These are phyloP conservation scores for Lycocorax pyrrhopterus DNA, from an alignment of 2,113 vertebrate genomes.

Conservation along the genomic window DNA sequence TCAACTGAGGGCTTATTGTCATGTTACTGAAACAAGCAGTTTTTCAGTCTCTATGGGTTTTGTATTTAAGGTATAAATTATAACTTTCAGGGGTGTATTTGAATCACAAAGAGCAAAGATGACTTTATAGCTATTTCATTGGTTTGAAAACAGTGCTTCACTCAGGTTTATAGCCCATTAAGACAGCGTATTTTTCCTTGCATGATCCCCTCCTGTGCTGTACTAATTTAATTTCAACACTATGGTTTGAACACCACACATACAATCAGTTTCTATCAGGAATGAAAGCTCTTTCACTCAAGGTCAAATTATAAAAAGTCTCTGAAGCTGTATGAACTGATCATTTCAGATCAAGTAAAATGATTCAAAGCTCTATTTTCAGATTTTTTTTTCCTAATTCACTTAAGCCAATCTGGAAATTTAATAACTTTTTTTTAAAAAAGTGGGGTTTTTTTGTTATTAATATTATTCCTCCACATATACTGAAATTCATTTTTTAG, in stretches of 20 bases:
- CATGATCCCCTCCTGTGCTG: background rate
- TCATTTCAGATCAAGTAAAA: background rate
- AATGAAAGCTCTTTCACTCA: constrained; percentile 17
- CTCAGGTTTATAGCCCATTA: constrained; percentile 10
- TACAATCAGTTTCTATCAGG: constrained; percentile 14
- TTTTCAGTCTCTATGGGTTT: background rate
- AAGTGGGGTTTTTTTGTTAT: background rate
- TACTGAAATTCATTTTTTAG: background rate
- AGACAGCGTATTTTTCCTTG: background rate
- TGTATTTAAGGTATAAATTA: background rate
- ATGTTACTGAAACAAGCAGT: background rate
- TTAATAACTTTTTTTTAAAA: background rate
- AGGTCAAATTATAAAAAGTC: constrained; percentile 1
- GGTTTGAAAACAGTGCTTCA: constrained; percentile 4
- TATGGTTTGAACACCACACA: constrained; percentile 7
- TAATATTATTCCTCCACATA: background rate
- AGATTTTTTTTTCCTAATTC: background rate
- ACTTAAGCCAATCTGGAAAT: background rate
- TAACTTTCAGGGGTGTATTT: background rate
- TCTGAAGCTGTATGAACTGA: background rate
- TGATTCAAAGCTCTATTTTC: background rate
- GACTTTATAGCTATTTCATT: background rate
- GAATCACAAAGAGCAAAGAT: background rate
- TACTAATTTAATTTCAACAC: constrained; percentile 54
- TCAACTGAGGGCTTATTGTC: constrained; percentile 14